phyloP scores from a whole-genome alignment of 2,797 vertebrate species.

The Setipinna tenuifilis region DNA sequence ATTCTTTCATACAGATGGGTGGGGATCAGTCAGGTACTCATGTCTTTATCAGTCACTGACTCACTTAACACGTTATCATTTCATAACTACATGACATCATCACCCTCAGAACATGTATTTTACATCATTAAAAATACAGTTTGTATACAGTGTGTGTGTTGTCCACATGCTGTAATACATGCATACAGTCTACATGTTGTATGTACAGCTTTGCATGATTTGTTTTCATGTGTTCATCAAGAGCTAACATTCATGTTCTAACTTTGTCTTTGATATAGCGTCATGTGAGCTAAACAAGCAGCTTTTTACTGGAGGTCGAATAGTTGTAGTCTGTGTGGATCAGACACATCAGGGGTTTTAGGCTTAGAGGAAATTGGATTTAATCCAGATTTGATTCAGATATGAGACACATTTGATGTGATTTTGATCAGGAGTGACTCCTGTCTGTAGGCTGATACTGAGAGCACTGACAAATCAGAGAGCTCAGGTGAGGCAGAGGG shows the following conservation, averaged over 20 bases:
- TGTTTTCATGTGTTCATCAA: not conserved
- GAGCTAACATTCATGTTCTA: conserved; percentile 49
- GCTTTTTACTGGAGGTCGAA: not conserved
- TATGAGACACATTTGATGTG: not conserved
- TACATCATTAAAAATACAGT: too few relatives aligned
- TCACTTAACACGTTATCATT: too few relatives aligned
- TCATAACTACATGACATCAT: too few relatives aligned
- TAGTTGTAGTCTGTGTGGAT: not conserved
- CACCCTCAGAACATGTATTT: too few relatives aligned
- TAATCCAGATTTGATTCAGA: not conserved
- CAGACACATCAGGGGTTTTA: not conserved
- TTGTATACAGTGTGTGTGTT: too few relatives aligned
- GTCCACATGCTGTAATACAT: too few relatives aligned
- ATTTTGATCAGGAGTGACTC: not conserved
- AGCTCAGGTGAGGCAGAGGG: conserved; percentile 31
- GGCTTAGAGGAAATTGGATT: not conserved
- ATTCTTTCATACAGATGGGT: too few relatives aligned
- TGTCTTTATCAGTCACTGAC: too few relatives aligned
- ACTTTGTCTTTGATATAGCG: conserved; percentile 52
- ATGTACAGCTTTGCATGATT: too few relatives aligned
- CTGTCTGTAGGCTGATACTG: conserved; percentile 59
- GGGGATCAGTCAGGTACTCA: too few relatives aligned
- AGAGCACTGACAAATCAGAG: conserved; percentile 50
- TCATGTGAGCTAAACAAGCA: not conserved
- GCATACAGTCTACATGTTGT: too few relatives aligned